phyloP scores from a whole-genome alignment of 2,113 vertebrate species.

The Sander lucioperca region DNA sequence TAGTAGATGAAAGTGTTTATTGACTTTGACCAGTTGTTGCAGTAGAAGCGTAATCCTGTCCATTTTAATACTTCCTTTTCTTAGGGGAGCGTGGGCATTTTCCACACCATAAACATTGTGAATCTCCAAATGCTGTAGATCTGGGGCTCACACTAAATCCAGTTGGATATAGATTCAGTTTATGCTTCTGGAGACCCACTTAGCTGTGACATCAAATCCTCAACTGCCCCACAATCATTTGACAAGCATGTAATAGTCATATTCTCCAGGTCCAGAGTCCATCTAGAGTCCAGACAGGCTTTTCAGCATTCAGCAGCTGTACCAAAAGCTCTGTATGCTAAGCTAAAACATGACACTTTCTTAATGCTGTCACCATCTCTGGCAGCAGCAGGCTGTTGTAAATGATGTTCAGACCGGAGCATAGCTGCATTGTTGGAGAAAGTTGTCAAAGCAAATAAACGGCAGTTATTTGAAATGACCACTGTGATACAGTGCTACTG shows the following conservation, averaged over 20 bases:
- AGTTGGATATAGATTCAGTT: conserved; percentile 22
- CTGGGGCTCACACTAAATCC: conserved; percentile 28
- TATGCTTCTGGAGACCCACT: conserved; percentile 1
- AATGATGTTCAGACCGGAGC: background rate
- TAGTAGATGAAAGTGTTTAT: conserved; percentile 54
- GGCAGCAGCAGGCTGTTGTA: background rate
- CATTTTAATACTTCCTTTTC: conserved; percentile 43
- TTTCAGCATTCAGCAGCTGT: background rate
- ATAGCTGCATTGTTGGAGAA: background rate
- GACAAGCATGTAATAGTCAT: conserved; percentile 17
- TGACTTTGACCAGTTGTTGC: conserved; percentile 56
- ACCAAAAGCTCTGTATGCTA: background rate
- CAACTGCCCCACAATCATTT: conserved; percentile 13
- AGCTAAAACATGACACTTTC: background rate
- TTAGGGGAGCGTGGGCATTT: conserved; percentile 11
- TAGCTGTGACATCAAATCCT: conserved; percentile 28
- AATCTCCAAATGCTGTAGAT: conserved; percentile 18
- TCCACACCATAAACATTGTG: conserved; percentile 14
- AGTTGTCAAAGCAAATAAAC: conserved; percentile 14
- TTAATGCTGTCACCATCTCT: background rate
- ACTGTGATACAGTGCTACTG: background rate
- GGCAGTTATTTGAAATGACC: background rate
- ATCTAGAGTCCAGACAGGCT: background rate
- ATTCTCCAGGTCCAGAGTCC: background rate
- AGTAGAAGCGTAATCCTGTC: conserved; percentile 27